Evolutionary conservation across 2,888 invertebrate genomes (phyloP), one percentile per base, ranked within the genome.

Genomic region (Lithophane ornitopus): DNA sequence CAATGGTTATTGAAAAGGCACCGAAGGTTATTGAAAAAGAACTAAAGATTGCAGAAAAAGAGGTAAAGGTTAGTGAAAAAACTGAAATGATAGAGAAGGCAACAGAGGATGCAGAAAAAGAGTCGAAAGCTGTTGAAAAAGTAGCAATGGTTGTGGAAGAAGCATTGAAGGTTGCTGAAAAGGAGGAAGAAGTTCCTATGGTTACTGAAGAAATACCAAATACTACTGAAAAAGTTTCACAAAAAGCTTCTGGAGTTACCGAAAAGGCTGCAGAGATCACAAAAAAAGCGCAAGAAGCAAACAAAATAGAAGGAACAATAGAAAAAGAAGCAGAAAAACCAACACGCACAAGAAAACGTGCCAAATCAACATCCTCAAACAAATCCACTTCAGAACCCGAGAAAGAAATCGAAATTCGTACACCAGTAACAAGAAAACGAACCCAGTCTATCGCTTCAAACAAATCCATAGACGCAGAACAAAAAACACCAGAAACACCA

Each of bases 361-460:
- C 84, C 0, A 89, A 88, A 78, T 93, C 93, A 2, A 90, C 89
- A 14, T 87, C 92, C 4, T 91, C 93, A 1, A 90, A 89, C 54
- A 90, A 88, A 85, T 87, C 90, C 4, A 70, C 77, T 0, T 69
- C 81, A 41, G 85, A 88, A 77, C 39, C 78, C 0, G 75, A 75
- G 56, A 73, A 78, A 58, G 86, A 82, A 0, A 58, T 67, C 8
- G 88, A 92, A 85, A 85, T 85, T 0, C 92, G 89, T 85, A 94
- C 94, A 2, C 94, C 95, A 12, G 83, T 83, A 8, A 91, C 92
- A n/a, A 90, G 95, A 70, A 95, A 93, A 79, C 93, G 94, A 34
- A 88, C 93, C 1, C 93, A 93, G 74, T 95, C 95, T 0, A 92
- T 86, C 19, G 88, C 93, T 26, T 93, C 94, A 4, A 89, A 90